Base-by-base conservation (phyloP, 2,113 vertebrate genomes). In the Procavia capensis region DNA sequence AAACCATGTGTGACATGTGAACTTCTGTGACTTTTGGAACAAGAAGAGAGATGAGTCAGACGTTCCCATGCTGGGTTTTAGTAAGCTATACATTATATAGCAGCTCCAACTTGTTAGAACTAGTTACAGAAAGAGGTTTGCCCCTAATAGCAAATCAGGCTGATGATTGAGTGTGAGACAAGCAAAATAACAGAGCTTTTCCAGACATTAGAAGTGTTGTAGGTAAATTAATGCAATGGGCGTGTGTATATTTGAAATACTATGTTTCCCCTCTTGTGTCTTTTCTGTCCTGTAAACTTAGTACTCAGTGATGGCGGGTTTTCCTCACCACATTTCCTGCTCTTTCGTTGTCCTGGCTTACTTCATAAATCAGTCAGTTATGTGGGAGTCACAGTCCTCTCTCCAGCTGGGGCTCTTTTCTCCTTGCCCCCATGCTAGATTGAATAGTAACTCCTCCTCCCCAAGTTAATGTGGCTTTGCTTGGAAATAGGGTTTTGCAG, bases 51-150 rank as follows among this genome's bases (percentile, higher is more conserved):
- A 79, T 97, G 97, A 97, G 79, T 98, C 98, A 98, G 91, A 93
- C 59, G 22, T 80, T 86, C 24, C 20, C 95, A 45, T 92, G 94
- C 59, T 96, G 43, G 19, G 66, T 86, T 87, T 97, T 36, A 63
- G 70, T 76, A 64, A 96, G 85, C 64, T 87, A 3, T 43, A 25
- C 61, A 10, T 85, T 80, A 57, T 13, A 6, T 36, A 68, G 34
- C 47, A 64, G 92, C 83, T 88, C 80, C 78, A 95, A 88, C 98
- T 92, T 98, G 97, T 98, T 98, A 31, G 96, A 96, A 66, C 97
- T 93, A 92, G 97, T 98, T 93, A 95, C 34, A 50, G 64, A 84
- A 97, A 90, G 5, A 93, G 88, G 74, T 3, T 91, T 97, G 96
- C 96, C 95, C 93, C 95, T 95, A 66, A 64, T 89, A 96, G 74